Evolutionary conservation across 37 sponge, comb jelly and placozoan species (phyloP).

Genomic region (Petrosia ficiformis): DNA sequence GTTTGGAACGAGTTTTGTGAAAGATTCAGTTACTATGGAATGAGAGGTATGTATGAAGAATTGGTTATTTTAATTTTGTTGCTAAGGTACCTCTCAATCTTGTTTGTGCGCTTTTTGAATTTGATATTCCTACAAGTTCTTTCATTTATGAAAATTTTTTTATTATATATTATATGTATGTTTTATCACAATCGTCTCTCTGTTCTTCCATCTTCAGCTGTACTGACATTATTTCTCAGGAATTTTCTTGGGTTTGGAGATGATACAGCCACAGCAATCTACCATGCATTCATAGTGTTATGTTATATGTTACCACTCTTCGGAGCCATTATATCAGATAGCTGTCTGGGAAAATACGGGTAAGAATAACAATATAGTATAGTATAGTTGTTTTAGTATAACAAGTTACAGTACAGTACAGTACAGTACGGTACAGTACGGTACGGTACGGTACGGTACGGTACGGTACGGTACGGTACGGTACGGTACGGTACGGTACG

Average conservation of each 20-base stretch:
- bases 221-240: conserved; percentile 76
- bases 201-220: conserved; percentile 60
- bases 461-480: too few species aligned
- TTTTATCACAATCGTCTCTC: conserved; percentile 4
- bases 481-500: too few species aligned
- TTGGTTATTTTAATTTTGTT: too few species aligned
- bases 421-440: too few species aligned
- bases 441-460: too few species aligned
- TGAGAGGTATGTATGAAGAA: conserved; percentile 74
- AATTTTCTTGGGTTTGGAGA: conserved; percentile 53
- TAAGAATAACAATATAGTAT: conserved; percentile 24
- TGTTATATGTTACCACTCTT: conserved; percentile 87
- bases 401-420: too few species aligned
- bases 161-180: background rate
- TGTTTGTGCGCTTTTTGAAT: background rate
- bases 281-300: conserved; percentile 87
- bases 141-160: background rate
- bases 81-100: background rate
- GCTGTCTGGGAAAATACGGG: conserved; percentile 90
- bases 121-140: background rate
- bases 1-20: conserved; percentile 99
- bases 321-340: conserved; percentile 95
- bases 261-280: conserved; percentile 84
- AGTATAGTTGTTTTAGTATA: background rate
- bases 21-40: conserved; percentile 97